A percentile compares a stretch with the other conserved stretches of the same genome.
Conservation (phyloP, 2,888 invertebrate genomes). For the Amiota mariae region DNA sequence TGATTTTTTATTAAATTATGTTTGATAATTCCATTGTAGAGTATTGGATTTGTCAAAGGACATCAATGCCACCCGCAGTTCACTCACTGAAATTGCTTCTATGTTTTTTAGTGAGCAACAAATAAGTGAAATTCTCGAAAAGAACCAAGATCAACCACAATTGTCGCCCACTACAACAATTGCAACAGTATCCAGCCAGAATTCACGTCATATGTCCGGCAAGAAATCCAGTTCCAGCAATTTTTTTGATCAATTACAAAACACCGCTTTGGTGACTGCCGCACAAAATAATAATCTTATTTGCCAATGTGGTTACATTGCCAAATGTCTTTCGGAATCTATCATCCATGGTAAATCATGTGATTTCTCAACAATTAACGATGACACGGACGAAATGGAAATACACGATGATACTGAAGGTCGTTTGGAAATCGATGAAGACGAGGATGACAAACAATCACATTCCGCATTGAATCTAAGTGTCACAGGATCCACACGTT, state of each 20-base stretch:
- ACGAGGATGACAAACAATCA: slow-evolving; percentile 70
- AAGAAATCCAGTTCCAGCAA: slow-evolving; percentile 78
- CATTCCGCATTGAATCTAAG: slow-evolving; percentile 74
- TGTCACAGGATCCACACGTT: slow-evolving; percentile 81
- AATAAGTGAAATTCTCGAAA: slow-evolving; percentile 63
- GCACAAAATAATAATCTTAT: slow-evolving; percentile 80
- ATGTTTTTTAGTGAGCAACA: slow-evolving; percentile 69
- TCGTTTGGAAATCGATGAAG: slow-evolving; percentile 68
- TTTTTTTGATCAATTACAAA: slow-evolving; percentile 87
- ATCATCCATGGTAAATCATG: slow-evolving; percentile 85
- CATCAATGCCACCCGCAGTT: slow-evolving; percentile 66
- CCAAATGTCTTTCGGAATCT: slow-evolving; percentile 87
- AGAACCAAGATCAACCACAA: slow-evolving; percentile 58
- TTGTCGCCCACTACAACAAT: slow-evolving; percentile 64
- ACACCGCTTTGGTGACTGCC: slow-evolving; percentile 79
- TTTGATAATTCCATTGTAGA: slow-evolving; percentile 42
- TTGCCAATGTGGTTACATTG: slow-evolving; percentile 83
- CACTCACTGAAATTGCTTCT: slow-evolving; percentile 77
- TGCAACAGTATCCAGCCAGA: slow-evolving; percentile 58
- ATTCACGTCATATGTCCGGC: slow-evolving; percentile 56
- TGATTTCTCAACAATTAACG: slow-evolving; percentile 68
- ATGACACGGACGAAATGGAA: slow-evolving; percentile 61
- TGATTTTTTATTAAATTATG: too few species aligned
- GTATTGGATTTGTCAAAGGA: slow-evolving; percentile 72
- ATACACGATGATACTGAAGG: slow-evolving; percentile 67